These are phyloP conservation scores for Eclectus roratus DNA, from an alignment of 2,113 vertebrate species.

Conservation along the genomic window DNA sequence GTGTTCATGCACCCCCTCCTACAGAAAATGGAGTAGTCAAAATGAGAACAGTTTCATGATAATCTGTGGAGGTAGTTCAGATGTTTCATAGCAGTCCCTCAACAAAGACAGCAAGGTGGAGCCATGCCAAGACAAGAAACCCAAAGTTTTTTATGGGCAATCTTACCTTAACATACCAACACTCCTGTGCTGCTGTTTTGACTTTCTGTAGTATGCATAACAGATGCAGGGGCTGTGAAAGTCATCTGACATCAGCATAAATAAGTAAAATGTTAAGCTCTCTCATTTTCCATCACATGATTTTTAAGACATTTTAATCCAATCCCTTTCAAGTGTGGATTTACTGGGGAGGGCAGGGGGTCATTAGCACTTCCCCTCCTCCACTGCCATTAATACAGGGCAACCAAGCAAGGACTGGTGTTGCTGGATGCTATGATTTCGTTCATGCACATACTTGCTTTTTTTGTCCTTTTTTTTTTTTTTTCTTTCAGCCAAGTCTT, in stretches of 20 bases:
- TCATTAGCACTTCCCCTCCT: background rate
- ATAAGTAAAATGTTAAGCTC: constrained; percentile 6
- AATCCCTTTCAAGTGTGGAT: background rate
- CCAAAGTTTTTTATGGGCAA: background rate
- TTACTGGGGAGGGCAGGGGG: background rate
- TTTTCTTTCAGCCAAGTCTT: background rate
- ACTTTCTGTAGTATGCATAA: background rate
- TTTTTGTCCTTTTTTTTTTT: background rate
- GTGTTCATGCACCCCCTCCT: accelerated
- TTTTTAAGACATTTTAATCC: constrained; percentile 38
- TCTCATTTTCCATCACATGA: background rate
- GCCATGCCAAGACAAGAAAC: background rate
- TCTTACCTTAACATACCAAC: background rate
- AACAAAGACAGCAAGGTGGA: background rate
- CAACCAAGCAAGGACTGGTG: background rate
- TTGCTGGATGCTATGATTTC: background rate
- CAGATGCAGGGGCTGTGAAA: background rate
- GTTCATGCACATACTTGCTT: accelerated
- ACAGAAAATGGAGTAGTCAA: background rate
- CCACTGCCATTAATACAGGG: background rate
- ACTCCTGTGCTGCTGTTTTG: background rate
- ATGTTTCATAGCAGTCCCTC: background rate
- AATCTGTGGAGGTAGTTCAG: background rate
- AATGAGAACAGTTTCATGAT: background rate
- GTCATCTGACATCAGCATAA: background rate